Conservation (phyloP, 1,140 invertebrate genomes). For the Zaprionus capensis region DNA sequence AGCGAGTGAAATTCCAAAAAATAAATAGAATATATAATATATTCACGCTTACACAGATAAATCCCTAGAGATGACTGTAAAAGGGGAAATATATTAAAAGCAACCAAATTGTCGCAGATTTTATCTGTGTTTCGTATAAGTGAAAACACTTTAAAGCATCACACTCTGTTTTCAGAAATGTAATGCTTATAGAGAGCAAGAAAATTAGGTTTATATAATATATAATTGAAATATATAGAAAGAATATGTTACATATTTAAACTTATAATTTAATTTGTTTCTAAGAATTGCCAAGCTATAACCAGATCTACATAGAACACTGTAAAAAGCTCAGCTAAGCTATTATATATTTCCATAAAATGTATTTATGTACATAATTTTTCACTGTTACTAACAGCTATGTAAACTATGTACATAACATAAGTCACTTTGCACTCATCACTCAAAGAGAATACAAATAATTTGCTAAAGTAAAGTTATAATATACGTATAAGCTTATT, state of each 20-base stretch:
- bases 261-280: too few species aligned
- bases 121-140: neutral
- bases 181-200: neutral
- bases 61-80: neutral
- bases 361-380: too few species aligned
- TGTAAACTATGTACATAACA: neutral
- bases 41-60: neutral
- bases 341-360: too few species aligned
- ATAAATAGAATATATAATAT: neutral
- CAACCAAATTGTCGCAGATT: neutral
- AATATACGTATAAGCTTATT: too few species aligned
- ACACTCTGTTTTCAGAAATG: neutral
- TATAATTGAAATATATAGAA: neutral
- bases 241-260: neutral
- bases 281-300: too few species aligned
- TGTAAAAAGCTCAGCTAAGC: too few species aligned
- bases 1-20: constrained; percentile 1
- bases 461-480: too few species aligned
- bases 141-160: too few species aligned
- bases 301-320: too few species aligned
- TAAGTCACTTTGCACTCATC: neutral
- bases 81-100: neutral
- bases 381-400: neutral
- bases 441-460: too few species aligned
- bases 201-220: too few species aligned